phyloP scores from a whole-genome alignment of 2,888 invertebrate species.

The Agelastica alni region DNA sequence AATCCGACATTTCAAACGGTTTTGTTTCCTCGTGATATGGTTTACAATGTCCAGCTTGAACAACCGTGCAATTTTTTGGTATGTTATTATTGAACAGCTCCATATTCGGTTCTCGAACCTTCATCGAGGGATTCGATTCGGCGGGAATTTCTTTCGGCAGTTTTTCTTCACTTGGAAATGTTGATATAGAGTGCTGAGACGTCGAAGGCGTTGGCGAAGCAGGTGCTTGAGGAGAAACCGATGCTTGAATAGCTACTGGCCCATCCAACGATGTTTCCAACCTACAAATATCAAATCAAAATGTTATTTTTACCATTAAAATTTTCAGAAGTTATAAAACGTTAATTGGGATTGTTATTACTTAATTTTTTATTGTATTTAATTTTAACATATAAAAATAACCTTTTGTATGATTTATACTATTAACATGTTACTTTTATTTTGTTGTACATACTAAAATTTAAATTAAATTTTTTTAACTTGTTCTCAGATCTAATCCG shows the following conservation, averaged over 20 bases:
- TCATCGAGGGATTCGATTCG: constrained; percentile 53
- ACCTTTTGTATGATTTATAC: too few relatives aligned
- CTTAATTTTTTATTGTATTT: too few relatives aligned
- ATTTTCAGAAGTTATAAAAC: too few relatives aligned
- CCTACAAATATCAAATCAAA: constrained; percentile 47
- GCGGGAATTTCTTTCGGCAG: constrained; percentile 54
- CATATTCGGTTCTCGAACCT: constrained; percentile 48
- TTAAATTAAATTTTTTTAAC: too few relatives aligned
- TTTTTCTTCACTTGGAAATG: constrained; percentile 45
- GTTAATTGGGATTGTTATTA: too few relatives aligned
- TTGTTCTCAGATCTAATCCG: too few relatives aligned
- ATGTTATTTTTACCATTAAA: too few relatives aligned
- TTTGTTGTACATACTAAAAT: too few relatives aligned
- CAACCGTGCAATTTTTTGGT: constrained; percentile 81
- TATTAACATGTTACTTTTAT: too few relatives aligned
- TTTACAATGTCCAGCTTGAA: constrained; percentile 87
- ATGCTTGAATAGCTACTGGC: constrained; percentile 43
- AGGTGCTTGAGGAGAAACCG: constrained; percentile 35
- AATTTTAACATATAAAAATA: too few relatives aligned
- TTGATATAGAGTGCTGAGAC: constrained; percentile 29
- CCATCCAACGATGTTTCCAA: constrained; percentile 56
- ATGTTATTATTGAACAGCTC: constrained; percentile 65
- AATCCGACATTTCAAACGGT: constrained; percentile 97
- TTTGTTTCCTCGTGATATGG: constrained; percentile 93
- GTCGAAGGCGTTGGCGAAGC: constrained; percentile 20